Conservation (phyloP, 1,140 invertebrate genomes). For the Drosophila malerkotliana region DNA sequence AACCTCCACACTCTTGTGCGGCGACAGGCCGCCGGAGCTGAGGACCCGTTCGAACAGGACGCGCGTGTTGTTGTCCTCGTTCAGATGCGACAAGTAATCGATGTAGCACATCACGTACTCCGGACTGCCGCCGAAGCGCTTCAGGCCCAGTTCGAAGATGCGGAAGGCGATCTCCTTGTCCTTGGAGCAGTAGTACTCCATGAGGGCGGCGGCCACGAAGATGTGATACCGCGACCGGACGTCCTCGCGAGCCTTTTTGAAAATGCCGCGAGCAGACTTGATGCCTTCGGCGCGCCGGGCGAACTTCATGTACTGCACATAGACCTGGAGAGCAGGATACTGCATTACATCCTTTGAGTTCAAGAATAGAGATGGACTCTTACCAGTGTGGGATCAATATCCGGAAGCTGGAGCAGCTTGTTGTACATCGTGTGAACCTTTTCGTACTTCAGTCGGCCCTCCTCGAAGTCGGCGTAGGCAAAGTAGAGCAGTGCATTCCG, state of each 20-base stretch:
- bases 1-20: conserved; percentile 98
- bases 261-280: conserved; percentile 96
- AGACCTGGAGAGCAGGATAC: conserved; percentile 87
- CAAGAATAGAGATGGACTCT: conserved; percentile 61
- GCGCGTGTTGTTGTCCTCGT: conserved; percentile 99
- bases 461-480: conserved; percentile 99
- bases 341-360: neutral
- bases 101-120: conserved; percentile 98
- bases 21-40: conserved; percentile 95
- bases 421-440: conserved; percentile 99
- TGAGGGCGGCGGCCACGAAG: conserved; percentile 97
- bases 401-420: conserved; percentile 93
- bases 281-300: conserved; percentile 98
- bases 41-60: conserved; percentile 98
- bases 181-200: conserved; percentile 99
- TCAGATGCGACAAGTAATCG: conserved; percentile 98
- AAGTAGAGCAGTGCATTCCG: conserved; percentile 98
- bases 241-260: conserved; percentile 98
- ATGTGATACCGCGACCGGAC: conserved; percentile 93
- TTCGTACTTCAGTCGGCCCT: conserved; percentile 97
- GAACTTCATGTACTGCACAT: conserved; percentile 99
- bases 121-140: conserved; percentile 97
- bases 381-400: conserved; percentile 97
- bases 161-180: conserved; percentile 99
- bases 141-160: conserved; percentile 98